A percentile compares a stretch with the other conserved stretches of the same genome.
Evolutionary conservation across 92 coral and sea anemone genomes (phyloP).

Genomic region (Zoanthus solanderi): DNA sequence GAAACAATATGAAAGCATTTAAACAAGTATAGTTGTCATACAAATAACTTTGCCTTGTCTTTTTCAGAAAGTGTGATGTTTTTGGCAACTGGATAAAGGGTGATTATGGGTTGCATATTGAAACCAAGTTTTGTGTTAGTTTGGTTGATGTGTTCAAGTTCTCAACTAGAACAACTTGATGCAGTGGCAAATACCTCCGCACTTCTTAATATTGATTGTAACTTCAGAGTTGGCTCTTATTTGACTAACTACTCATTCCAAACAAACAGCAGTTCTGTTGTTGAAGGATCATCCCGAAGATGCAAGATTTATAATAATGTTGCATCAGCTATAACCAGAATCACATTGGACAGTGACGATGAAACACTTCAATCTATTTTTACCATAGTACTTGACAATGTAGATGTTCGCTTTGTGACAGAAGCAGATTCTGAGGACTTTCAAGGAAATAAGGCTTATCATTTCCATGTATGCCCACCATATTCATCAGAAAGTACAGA

Average conservation of each 20-base stretch:
- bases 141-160: neutral
- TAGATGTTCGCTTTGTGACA: slow-evolving; percentile 71
- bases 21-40: too few species aligned
- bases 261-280: slow-evolving; percentile 55
- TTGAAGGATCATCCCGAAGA: slow-evolving; percentile 66
- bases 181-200: slow-evolving; percentile 40
- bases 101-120: neutral
- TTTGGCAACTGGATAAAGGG: neutral
- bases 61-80: neutral
- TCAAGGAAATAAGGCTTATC: slow-evolving; percentile 49
- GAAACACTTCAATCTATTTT: slow-evolving; percentile 60
- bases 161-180: neutral
- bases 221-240: slow-evolving; percentile 65
- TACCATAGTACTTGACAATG: slow-evolving; percentile 70
- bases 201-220: slow-evolving; percentile 66
- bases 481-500: slow-evolving; percentile 30
- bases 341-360: slow-evolving; percentile 48
- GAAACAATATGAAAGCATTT: too few species aligned
- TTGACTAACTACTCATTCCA: slow-evolving; percentile 40
- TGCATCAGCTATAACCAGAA: slow-evolving; percentile 68
- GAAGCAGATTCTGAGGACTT: slow-evolving; percentile 62
- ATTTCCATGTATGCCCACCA: slow-evolving; percentile 82
- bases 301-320: slow-evolving; percentile 57
- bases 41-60: too few species aligned
- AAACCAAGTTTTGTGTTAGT: neutral